Evolutionary conservation across 2,888 invertebrate genomes (phyloP), one percentile per base, ranked within the genome.

Genomic region (Bedellia somnulentella): DNA sequence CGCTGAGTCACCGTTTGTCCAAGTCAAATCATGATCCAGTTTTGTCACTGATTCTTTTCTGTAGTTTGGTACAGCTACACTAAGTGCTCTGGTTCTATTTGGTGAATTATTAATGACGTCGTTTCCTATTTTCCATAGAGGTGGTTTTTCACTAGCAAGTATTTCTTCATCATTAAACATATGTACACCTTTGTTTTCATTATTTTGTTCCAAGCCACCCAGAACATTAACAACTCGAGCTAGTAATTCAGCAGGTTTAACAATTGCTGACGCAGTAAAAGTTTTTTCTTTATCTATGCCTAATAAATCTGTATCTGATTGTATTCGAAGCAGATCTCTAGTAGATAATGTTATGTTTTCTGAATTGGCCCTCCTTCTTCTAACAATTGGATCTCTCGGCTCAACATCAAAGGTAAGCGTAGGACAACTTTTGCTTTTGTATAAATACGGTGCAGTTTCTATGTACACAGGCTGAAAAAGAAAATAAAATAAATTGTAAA

Each of bases 261-360:
- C 80, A 39, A 86, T 80, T 6, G 84, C 84, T 36, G 83, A 81
- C 1, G 83, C 80, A 12, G 82, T 82, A 48, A 88, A 88, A 0
- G 91, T 90, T 37, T 83, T 84, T 40, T 85, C 84, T 45, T 85
- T 85, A 52, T 92, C 89, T 38, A 91, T 89, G 24, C 83, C 80
- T 35, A 83, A 79, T 25, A 92, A 67, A 56, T 91, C 89, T 0
- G 87, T 86, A 43, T 92, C 91, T 1, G 90, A 91, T 38, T 85
- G 83, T 29, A 86, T 83, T 32, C 86, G 78, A 3, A 85, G 57
- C 57, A 76, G 67, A 28, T 73, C 71, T 46, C 52, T 62, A n/a
- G 57, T 54, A 9, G 59, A 53, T 13, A 70, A 42, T 43, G 77
- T 70, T 34, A 79, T 79, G 35, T 82, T 81, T 52, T 83, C 83